Percentiles rank a stretch among this genome's conserved stretches.
Evolutionary conservation across 2,797 vertebrate genomes (phyloP).

Genomic region (Simalia tracyae): DNA sequence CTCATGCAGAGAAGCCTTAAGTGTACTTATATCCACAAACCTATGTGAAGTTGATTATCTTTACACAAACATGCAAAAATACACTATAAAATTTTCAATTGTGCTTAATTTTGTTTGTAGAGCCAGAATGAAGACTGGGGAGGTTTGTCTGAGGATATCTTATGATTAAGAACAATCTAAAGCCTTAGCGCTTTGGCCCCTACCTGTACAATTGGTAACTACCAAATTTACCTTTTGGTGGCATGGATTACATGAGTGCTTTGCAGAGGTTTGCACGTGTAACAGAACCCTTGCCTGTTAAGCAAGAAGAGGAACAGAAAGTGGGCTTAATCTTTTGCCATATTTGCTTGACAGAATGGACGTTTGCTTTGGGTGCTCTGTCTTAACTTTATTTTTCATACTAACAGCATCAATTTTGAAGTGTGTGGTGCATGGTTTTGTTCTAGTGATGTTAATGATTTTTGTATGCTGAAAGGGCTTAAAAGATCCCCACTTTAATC

Average conservation of each 20-base stretch:
- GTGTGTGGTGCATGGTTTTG: conserved; percentile 66
- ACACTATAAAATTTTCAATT: conserved; percentile 70
- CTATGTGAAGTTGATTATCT: conserved; percentile 31
- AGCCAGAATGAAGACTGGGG: conserved; percentile 97
- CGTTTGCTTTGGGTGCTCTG: conserved; percentile 72
- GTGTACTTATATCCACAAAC: conserved; percentile 16
- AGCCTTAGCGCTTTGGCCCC: conserved; percentile 77
- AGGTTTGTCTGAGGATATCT: conserved; percentile 95
- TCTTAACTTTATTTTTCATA: conserved; percentile 69
- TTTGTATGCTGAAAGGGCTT: conserved; percentile 65
- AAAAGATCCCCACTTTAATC: conserved; percentile 70
- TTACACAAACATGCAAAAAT: conserved; percentile 18
- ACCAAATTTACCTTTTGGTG: conserved; percentile 82
- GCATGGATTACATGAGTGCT: conserved; percentile 85
- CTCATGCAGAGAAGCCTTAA: conserved; percentile 32
- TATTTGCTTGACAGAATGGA: conserved; percentile 76
- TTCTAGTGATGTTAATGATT: conserved; percentile 68
- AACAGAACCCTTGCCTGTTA: conserved; percentile 73
- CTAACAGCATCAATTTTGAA: conserved; percentile 76
- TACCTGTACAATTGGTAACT: conserved; percentile 87
- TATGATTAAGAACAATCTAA: conserved; percentile 85
- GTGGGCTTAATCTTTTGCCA: conserved; percentile 71
- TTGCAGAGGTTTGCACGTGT: conserved; percentile 80
- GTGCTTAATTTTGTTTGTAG: conserved; percentile 89
- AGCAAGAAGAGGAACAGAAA: conserved; percentile 60